Evolutionary conservation across 2,113 vertebrate species (phyloP).

Genomic region (Lagopus leucura): DNA sequence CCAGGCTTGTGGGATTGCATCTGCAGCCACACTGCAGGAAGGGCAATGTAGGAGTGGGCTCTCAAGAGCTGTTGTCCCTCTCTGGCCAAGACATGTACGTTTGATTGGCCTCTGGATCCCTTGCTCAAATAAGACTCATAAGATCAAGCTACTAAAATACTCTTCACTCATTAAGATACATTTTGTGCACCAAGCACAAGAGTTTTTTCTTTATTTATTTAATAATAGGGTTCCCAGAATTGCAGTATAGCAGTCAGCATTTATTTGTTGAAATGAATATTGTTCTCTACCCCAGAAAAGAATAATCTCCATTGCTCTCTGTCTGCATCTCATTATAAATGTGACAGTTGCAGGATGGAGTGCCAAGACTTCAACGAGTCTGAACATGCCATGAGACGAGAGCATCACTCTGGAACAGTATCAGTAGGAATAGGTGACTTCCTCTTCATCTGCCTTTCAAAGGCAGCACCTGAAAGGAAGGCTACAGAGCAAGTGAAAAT

Average conservation of each 20-base stretch:
- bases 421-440: neutral
- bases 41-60: accelerated
- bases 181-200: neutral
- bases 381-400: accelerated
- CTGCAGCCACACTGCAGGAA: neutral
- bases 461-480: neutral
- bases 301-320: neutral
- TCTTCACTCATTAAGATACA: neutral
- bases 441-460: neutral
- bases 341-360: neutral
- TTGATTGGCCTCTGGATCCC: neutral
- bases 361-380: neutral
- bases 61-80: neutral
- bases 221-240: neutral
- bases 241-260: neutral
- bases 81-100: neutral
- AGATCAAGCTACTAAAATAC: neutral
- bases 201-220: neutral
- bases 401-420: neutral
- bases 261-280: neutral
- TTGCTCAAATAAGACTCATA: neutral
- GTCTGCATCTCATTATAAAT: neutral
- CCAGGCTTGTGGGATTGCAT: neutral
- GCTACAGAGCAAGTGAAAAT: neutral
- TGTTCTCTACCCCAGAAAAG: neutral